These are phyloP conservation scores for Hapalemur alaotrensis DNA, from an alignment of 2,797 vertebrate species.

Conservation along the genomic window DNA sequence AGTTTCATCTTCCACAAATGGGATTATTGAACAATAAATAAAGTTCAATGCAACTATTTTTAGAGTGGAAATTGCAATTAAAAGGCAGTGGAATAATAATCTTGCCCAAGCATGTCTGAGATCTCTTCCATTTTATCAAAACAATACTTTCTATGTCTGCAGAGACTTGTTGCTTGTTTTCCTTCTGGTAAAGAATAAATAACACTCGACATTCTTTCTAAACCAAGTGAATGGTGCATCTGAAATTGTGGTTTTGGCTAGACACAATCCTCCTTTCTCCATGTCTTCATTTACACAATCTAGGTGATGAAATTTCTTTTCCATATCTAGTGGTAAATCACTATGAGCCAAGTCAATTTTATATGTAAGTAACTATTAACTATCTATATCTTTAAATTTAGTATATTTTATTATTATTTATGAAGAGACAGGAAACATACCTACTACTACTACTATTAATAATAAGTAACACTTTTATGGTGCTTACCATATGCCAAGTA, in stretches of 20 bases:
- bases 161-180: constrained; percentile 64
- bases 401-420: background rate
- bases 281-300: background rate
- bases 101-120: constrained; percentile 61
- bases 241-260: constrained; percentile 63
- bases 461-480: background rate
- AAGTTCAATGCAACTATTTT: constrained; percentile 67
- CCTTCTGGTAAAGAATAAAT: constrained; percentile 57
- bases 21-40: constrained; percentile 60
- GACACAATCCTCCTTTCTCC: background rate
- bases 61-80: constrained; percentile 67
- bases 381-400: background rate
- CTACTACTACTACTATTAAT: background rate
- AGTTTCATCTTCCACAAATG: constrained; percentile 65
- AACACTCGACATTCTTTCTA: constrained; percentile 50
- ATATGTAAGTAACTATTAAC: background rate
- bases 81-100: constrained; percentile 59
- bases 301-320: constrained; percentile 11
- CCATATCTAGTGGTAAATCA: background rate
- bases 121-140: constrained; percentile 59
- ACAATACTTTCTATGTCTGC: constrained; percentile 65
- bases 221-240: background rate
- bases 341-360: background rate
- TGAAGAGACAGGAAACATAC: background rate
- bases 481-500: background rate